Evolutionary conservation across 1,140 invertebrate species (phyloP).

Genomic region (Cryptotermes secundus): DNA sequence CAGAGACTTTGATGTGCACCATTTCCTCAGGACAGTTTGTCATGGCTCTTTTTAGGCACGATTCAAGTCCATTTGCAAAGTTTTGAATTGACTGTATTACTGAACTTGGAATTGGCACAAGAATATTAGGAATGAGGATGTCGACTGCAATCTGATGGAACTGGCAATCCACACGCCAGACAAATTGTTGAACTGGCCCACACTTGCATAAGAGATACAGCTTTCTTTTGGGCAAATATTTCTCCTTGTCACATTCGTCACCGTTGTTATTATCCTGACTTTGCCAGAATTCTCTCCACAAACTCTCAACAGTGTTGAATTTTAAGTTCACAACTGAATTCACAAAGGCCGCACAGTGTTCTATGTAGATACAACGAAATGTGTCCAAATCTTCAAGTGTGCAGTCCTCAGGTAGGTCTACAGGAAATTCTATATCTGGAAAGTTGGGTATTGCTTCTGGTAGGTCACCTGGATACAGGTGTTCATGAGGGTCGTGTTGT

Average conservation of each 20-base stretch:
- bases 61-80: slow-evolving; percentile 90
- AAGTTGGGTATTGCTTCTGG: no score
- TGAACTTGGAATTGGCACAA: slow-evolving; percentile 89
- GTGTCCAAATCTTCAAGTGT: no score
- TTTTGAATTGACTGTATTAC: slow-evolving; percentile 91
- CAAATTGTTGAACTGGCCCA: slow-evolving; percentile 66
- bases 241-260: slow-evolving; percentile 74
- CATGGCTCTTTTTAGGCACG: slow-evolving; percentile 85
- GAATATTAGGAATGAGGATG: slow-evolving; percentile 93
- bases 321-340: slow-evolving; percentile 92
- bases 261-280: slow-evolving; percentile 75
- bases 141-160: slow-evolving; percentile 97
- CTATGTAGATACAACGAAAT: no score
- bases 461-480: no score
- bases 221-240: slow-evolving; percentile 71
- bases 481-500: no score
- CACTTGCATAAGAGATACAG: slow-evolving; percentile 59
- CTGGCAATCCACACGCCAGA: slow-evolving; percentile 63
- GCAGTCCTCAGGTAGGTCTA: no score
- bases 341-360: slow-evolving; percentile 84
- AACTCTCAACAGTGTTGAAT: slow-evolving; percentile 82
- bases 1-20: slow-evolving; percentile 78
- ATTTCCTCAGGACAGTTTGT: slow-evolving; percentile 81
- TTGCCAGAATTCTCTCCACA: slow-evolving; percentile 93
- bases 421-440: no score